Conservation (phyloP, 2,888 invertebrate genomes). For the Parapristionchus giblindavisi region DNA sequence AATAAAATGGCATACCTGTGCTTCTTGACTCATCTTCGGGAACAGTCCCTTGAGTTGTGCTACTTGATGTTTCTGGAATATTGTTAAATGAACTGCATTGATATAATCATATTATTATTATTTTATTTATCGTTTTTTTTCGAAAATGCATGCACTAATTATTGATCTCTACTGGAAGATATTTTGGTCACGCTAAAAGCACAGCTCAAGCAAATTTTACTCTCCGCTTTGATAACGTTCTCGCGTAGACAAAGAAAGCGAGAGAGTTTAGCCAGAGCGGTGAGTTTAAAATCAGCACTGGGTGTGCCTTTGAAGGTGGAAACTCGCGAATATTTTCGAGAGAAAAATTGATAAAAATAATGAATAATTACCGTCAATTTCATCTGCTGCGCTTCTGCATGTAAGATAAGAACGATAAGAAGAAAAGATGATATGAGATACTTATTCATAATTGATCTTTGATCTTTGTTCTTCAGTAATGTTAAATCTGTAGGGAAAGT, state of each 20-base stretch:
- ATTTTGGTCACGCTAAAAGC: too few species aligned
- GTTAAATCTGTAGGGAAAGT: too few species aligned
- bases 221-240: too few species aligned
- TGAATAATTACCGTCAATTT: conserved; percentile 4
- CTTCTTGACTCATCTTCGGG: conserved; percentile 13
- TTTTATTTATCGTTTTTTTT: background rate
- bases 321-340: too few species aligned
- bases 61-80: conserved; percentile 17
- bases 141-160: background rate
- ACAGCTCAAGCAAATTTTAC: too few species aligned
- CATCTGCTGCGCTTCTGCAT: background rate
- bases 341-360: too few species aligned
- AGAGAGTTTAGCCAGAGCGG: too few species aligned
- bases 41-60: conserved; percentile 9
- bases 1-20: background rate
- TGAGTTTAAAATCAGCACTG: too few species aligned
- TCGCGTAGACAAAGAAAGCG: too few species aligned
- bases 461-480: too few species aligned
- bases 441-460: conserved; percentile 12
- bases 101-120: background rate
- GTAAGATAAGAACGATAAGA: background rate
- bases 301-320: too few species aligned
- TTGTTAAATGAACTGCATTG: too few species aligned
- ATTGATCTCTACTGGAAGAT: background rate
- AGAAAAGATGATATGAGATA: conserved; percentile 8